Percentiles rank a stretch among this genome's conserved stretches.
phyloP scores from a whole-genome alignment of 2,113 vertebrate genomes.

The Mungos mungo region DNA sequence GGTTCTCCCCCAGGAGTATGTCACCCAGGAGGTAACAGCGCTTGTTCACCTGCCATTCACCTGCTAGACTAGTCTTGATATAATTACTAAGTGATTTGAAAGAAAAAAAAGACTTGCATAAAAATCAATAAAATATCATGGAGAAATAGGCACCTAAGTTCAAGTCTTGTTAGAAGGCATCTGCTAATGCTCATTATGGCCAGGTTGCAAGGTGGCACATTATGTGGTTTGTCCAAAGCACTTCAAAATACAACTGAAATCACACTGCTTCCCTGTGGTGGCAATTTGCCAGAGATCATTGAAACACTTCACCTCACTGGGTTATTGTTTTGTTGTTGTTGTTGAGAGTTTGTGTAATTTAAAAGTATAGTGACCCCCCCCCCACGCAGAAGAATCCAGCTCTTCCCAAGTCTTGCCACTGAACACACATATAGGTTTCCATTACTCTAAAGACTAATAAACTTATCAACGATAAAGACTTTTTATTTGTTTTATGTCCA shows the following conservation, averaged over 20 bases:
- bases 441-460: background rate
- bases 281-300: background rate
- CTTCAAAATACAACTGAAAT: background rate
- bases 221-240: background rate
- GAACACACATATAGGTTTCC: background rate
- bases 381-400: background rate
- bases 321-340: background rate
- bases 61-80: background rate
- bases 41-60: background rate
- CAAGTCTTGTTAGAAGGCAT: background rate
- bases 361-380: background rate
- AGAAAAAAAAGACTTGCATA: background rate
- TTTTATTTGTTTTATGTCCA: background rate
- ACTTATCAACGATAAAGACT: background rate
- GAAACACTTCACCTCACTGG: background rate
- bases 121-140: background rate
- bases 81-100: background rate
- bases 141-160: background rate
- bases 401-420: background rate
- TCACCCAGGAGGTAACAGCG: background rate
- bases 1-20: background rate
- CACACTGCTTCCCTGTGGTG: background rate
- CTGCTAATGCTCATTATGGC: background rate
- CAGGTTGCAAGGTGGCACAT: background rate
- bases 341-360: background rate